Evolutionary conservation across 2,888 invertebrate species (phyloP).

Genomic region (Agapostemon virescens): DNA sequence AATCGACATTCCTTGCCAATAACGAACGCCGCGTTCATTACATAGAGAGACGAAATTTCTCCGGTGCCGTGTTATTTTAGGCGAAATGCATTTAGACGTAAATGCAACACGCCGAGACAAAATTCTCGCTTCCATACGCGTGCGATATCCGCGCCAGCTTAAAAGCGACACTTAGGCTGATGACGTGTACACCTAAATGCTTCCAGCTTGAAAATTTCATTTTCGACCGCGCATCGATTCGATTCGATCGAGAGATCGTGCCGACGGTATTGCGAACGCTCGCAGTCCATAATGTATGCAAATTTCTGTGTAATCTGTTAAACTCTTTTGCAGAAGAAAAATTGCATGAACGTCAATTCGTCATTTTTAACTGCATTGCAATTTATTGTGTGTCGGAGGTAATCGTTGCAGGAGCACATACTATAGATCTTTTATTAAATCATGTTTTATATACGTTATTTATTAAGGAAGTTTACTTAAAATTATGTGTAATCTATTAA

Average conservation of each 20-base stretch:
- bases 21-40: conserved; percentile 17
- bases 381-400: not conserved
- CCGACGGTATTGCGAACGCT: not conserved
- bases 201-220: conserved; percentile 41
- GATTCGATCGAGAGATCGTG: conserved; percentile 14
- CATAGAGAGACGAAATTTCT: conserved; percentile 16
- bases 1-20: conserved; percentile 5
- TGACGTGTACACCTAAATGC: conserved; percentile 31
- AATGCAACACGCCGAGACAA: conserved; percentile 36
- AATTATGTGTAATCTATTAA: no score
- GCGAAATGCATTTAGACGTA: conserved; percentile 29
- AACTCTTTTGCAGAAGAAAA: not conserved
- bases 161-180: conserved; percentile 44
- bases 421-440: no score
- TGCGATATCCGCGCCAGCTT: conserved; percentile 12
- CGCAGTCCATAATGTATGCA: not conserved
- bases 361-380: not conserved
- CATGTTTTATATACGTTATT: no score
- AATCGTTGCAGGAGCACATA: no score
- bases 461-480: no score
- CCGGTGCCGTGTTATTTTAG: conserved; percentile 12
- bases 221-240: conserved; percentile 10
- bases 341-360: not conserved
- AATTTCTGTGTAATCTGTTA: no score
- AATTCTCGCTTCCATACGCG: conserved; percentile 31